Percentiles rank a stretch among this genome's conserved stretches.
These are phyloP conservation scores for Lophotis ruficrista DNA, from an alignment of 2,113 vertebrate genomes.

Conservation along the genomic window DNA sequence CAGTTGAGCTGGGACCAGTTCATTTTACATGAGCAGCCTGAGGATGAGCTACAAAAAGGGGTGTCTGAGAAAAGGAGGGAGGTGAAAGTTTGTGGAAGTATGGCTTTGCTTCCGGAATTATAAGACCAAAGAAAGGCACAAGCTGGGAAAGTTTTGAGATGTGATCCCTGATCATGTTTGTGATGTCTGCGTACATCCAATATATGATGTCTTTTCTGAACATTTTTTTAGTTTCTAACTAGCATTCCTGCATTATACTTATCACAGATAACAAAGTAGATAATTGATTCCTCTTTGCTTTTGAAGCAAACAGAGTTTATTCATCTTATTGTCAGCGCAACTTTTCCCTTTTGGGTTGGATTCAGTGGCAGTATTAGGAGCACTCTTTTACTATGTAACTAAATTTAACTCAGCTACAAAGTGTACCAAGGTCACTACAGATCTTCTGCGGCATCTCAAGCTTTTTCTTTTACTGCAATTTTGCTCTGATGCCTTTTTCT, in stretches of 20 bases:
- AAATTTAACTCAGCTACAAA: not conserved
- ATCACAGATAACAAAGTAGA: not conserved
- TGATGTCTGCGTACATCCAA: not conserved
- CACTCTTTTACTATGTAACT: not conserved
- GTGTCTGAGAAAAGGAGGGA: not conserved
- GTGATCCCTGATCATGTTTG: not conserved
- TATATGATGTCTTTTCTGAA: not conserved
- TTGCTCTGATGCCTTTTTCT: not conserved
- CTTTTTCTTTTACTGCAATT: not conserved
- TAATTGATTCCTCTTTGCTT: not conserved
- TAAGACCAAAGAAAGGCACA: not conserved
- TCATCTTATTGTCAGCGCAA: not conserved
- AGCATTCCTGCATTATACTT: not conserved
- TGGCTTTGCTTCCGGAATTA: not conserved
- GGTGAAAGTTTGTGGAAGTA: not conserved
- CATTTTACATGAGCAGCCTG: not conserved
- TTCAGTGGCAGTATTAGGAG: not conserved
- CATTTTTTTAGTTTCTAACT: not conserved
- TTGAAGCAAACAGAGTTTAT: not conserved
- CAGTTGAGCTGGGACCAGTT: not conserved
- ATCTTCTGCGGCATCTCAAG: not conserved
- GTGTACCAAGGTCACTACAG: not conserved
- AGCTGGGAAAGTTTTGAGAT: not conserved
- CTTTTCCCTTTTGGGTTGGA: not conserved
- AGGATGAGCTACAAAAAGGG: not conserved